phyloP scores from a whole-genome alignment of 92 coral and sea anemone species.

The Epizoanthus stellaris region DNA sequence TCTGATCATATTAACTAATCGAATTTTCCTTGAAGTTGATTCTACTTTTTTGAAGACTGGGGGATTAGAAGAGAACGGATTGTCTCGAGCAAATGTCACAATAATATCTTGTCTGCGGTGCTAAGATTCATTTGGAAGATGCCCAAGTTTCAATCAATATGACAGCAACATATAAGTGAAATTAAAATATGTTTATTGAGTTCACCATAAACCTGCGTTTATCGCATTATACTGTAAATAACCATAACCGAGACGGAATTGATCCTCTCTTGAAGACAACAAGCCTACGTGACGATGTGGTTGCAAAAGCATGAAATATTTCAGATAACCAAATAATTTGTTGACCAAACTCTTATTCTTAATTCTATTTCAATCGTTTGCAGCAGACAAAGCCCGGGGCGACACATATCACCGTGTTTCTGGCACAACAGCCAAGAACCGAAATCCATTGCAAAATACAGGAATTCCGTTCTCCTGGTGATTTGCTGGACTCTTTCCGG shows the following conservation, averaged over 20 bases:
- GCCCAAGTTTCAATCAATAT: conserved; percentile 11
- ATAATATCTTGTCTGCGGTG: conserved; percentile 13
- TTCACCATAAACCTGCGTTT: background rate
- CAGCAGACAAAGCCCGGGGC: background rate
- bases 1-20: background rate
- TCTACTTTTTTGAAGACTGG: background rate
- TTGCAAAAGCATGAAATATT: conserved; percentile 11
- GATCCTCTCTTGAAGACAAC: conserved; percentile 3
- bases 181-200: background rate
- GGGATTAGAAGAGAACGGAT: background rate
- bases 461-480: conserved; percentile 12
- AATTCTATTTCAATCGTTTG: background rate
- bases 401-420: background rate
- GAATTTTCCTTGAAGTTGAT: background rate
- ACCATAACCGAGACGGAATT: conserved; percentile 14
- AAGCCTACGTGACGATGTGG: conserved; percentile 27
- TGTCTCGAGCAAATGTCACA: background rate
- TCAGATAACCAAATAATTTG: conserved; percentile 22
- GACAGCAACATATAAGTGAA: conserved; percentile 1
- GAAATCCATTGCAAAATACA: background rate
- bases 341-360: conserved; percentile 7
- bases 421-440: background rate
- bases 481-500: background rate
- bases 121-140: conserved; percentile 31
- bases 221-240: conserved; percentile 29